A percentile compares a stretch with the other conserved stretches of the same genome.
Evolutionary conservation across 2,113 vertebrate genomes (phyloP).

Genomic region (Stegostoma tigrinum): DNA sequence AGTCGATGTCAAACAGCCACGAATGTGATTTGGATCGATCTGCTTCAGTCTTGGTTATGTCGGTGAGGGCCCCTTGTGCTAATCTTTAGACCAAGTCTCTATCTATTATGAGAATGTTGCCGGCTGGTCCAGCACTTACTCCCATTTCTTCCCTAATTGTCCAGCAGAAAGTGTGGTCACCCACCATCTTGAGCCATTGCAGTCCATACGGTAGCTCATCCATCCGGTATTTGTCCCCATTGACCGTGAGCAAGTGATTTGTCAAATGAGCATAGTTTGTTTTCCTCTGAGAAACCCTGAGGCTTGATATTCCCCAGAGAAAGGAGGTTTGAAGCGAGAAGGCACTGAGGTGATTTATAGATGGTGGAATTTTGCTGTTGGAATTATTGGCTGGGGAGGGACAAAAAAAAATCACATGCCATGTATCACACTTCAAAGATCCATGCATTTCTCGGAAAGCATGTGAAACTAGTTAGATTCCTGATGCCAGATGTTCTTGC

Average conservation of each 20-base stretch:
- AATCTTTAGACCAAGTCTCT: background rate
- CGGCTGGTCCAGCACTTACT: background rate
- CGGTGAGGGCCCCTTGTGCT: background rate
- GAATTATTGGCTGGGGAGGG: background rate
- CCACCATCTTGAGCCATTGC: background rate
- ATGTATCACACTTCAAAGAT: background rate
- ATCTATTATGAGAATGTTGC: background rate
- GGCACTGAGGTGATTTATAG: background rate
- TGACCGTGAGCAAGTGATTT: background rate
- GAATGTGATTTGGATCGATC: background rate
- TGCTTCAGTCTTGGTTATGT: background rate
- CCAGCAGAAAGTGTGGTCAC: background rate
- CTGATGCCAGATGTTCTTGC: background rate
- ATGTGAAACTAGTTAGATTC: background rate
- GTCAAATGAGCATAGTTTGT: background rate
- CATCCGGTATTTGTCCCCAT: background rate
- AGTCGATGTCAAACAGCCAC: background rate
- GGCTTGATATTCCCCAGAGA: background rate
- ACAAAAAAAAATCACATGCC: too few species aligned
- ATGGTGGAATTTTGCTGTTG: background rate
- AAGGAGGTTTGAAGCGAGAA: background rate
- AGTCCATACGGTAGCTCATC: too few species aligned
- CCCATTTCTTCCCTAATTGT: background rate
- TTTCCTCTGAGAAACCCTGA: background rate
- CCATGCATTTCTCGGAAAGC: background rate